Percentiles rank a stretch among this genome's conserved stretches.
Evolutionary conservation across 1,140 invertebrate species (phyloP).

Genomic region (Drosophila bipectinata): DNA sequence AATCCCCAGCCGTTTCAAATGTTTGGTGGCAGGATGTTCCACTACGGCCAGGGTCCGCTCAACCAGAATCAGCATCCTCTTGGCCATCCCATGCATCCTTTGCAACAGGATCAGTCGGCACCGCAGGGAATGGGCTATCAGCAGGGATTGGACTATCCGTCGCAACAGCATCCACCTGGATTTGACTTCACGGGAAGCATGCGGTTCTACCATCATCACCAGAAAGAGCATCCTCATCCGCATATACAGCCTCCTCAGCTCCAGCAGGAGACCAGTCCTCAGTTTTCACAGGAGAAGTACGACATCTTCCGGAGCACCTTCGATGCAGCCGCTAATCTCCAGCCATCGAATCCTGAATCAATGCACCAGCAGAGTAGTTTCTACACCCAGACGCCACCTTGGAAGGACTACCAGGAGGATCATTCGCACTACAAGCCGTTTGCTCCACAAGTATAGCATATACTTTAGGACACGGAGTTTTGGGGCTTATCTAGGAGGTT

Average conservation of each 20-base stretch:
- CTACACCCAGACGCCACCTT: constrained; percentile 81
- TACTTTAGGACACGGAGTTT: constrained; percentile 43
- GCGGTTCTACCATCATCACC: constrained; percentile 75
- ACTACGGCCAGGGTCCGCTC: constrained; percentile 34
- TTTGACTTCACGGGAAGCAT: constrained; percentile 79
- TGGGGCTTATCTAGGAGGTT: not conserved
- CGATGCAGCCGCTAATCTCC: constrained; percentile 85
- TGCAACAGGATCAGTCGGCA: constrained; percentile 26
- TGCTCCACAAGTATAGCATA: constrained; percentile 70
- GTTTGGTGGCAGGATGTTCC: constrained; percentile 55
- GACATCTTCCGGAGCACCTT: constrained; percentile 86
- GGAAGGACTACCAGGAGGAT: constrained; percentile 82
- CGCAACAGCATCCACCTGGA: constrained; percentile 42
- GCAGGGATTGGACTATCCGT: constrained; percentile 29
- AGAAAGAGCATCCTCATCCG: constrained; percentile 28
- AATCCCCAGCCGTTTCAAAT: constrained; percentile 83
- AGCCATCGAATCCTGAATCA: constrained; percentile 14
- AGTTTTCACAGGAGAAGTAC: constrained; percentile 85
- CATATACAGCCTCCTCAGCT: constrained; percentile 26
- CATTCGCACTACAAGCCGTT: constrained; percentile 55
- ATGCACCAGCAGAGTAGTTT: constrained; percentile 82
- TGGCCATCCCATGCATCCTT: constrained; percentile 19
- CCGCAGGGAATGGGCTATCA: constrained; percentile 33
- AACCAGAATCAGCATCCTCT: constrained; percentile 20
- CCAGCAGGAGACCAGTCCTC: constrained; percentile 34